Base-by-base conservation (phyloP, 2,888 invertebrate species). In the Sycophila texana region DNA sequence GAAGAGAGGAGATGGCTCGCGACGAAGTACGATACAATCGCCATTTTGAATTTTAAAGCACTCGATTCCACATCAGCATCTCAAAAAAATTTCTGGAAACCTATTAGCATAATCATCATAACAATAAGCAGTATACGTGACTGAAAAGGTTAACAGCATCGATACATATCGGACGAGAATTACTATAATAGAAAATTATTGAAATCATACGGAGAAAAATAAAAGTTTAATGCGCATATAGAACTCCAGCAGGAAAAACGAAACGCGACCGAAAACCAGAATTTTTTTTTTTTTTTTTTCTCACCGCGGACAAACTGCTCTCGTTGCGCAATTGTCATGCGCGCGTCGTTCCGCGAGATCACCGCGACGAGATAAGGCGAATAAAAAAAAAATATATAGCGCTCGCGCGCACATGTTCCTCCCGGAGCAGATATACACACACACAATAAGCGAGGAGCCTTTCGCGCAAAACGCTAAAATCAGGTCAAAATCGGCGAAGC, bases 401-500 rank as follows among this genome's bases (percentile, higher is more conserved):
- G 5, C 14, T 20, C n/a, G 7, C 22, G 18, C 14, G 49, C 16
- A 39, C 10, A 39, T 39, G 39, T 39, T 39, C 10, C 10, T 39
- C 39, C 39, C 39, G 39, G 39, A 7, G 39, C 7, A 10, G 39
- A 10, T 10, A 39, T 7, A 7, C 7, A 39, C 39, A 39, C 39
- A 7, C 7, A 39, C 39, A 39, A 39, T 39, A 39, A 7, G 0
- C 39, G 10, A 39, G 39, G 10, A 39, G 39, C 10, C 39, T 39
- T 39, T 39, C 39, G 39, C 39, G 39, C 16, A 49, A 74, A 79
- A 66, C 63, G 39, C 18, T 51, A 75, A 71, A 71, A 76, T 67
- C 66, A 66, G 79, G 58, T 72, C 71, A 71, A 26, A 75, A 68
- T 74, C 78, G 63, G 61, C 73, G 30, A n/a, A 70, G 78, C 78